Evolutionary conservation across 2,888 invertebrate species (phyloP), one percentile per base, ranked within the genome.

Genomic region (Eupeodes luniger): DNA sequence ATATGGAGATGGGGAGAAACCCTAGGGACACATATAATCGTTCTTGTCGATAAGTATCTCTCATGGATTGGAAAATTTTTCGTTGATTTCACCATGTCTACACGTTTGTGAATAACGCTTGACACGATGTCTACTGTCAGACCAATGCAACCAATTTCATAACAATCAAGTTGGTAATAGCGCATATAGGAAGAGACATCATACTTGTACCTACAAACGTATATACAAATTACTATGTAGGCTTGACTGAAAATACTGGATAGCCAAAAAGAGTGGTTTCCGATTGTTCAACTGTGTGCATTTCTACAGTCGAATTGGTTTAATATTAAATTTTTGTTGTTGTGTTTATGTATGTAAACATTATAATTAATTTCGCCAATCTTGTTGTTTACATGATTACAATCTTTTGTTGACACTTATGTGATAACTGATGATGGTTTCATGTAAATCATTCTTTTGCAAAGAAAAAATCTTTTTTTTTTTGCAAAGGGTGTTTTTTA

Each of bases 1-100:
- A 40, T 40, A 40, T 40, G 40, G 40, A 5, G 40, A 27, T 27
- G 27, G 40, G 6, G 3, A 76, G 70, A 81, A 70, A 81, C 85
- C 85, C 77, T 59, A 55, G 85, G 81, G 85, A 85, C 66, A 72
- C 51, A 80, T 85, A 85, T 85, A 81, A 85, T 85, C 81, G 81
- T 77, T 81, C 81, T 85, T 81, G 85, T 85, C 72, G 85, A 85
- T 85, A 85, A 85, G 75, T 76, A 85, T 85, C 85, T 85, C 72
- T 85, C 77, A 72, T 85, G 77, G 85, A 77, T 77, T 81, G 81
- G 77, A 64, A 66, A 57, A 81, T 81, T 80, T 84, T 74, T 75
- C 76, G 83, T 72, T 83, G 87, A 87, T 83, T 76, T 80, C 61
- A 16, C 59, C 66, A 67, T 87, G 87, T 87, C 87, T 83, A 80